Evolutionary conservation across 2,888 invertebrate genomes (phyloP).

Genomic region (Patella ulyssiponensis): DNA sequence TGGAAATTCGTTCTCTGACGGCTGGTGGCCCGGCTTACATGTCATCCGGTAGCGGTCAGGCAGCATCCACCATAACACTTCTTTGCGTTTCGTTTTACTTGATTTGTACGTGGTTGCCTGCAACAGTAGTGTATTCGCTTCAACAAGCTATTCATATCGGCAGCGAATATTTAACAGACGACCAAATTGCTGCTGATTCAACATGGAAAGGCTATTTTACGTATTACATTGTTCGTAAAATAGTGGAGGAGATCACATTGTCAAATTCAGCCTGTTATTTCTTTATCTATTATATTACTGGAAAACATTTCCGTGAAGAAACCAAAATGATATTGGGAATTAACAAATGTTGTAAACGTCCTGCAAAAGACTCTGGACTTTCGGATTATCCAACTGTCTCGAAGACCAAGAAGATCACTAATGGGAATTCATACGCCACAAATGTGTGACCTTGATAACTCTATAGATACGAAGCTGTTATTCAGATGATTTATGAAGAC

Average conservation of each 20-base stretch:
- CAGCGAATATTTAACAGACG: constrained; percentile 39
- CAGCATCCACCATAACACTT: constrained; percentile 69
- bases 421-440: not conserved
- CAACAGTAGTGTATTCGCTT: constrained; percentile 67
- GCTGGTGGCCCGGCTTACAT: constrained; percentile 51
- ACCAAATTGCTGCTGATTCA: constrained; percentile 52
- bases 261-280: constrained; percentile 71
- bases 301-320: constrained; percentile 66
- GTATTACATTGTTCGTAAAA: constrained; percentile 59
- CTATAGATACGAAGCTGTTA: too few relatives aligned
- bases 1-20: constrained; percentile 65
- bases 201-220: constrained; percentile 64
- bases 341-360: constrained; percentile 20
- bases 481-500: too few relatives aligned
- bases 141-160: constrained; percentile 56
- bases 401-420: not conserved
- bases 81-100: constrained; percentile 71
- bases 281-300: constrained; percentile 70
- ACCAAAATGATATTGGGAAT: constrained; percentile 49
- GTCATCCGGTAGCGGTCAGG: constrained; percentile 44
- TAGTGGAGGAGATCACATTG: constrained; percentile 65
- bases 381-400: not conserved
- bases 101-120: constrained; percentile 69
- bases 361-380: not conserved
- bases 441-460: not conserved